Base-by-base conservation (phyloP, 2,113 vertebrate genomes). In the Arenaria interpres region DNA sequence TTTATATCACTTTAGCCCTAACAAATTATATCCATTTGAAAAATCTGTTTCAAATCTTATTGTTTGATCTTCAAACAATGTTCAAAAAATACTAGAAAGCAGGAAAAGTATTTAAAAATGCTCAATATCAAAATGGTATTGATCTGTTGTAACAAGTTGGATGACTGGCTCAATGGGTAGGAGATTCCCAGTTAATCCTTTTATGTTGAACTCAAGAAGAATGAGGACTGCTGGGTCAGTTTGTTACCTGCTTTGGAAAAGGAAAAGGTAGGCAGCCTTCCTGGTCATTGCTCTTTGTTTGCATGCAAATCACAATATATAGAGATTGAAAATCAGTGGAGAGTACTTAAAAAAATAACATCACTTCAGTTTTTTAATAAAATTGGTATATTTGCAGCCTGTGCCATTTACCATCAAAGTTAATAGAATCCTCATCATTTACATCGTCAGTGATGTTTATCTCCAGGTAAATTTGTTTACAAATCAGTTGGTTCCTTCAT, bases 61-160 rank as follows among this genome's bases (percentile, higher is more conserved):
- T 71, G 39, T 75, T 78, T 72, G 53, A 25, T 54, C 57, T 63
- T 90, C 62, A 84, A 60, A 14, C 14, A 85, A 3, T 39, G 41
- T 16, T 85, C 15, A 46, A 85, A 88, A 75, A 30, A 4, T 37
- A 32, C 10, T 41, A 22, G 19, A 82, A 90, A 54, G 3, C 10
- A 35, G 50, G 11, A 71, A n/a, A 20, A 53, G 0, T 21, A 45
- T 75, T 57, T 66, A 25, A 79, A 89, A 72, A 51, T n/a, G 50
- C 5, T 45, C 68, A 2, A 6, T 67, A 39, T 67, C 1, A 39
- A 67, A 90, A 75, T 46, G 4, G 0, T 17, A 2, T 19, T 17
- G 8, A 20, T 41, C 11, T 84, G 9, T 63, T 64, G 28, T 66
- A 56, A 66, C 17, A 32, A 57, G 6, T 16, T 69, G 28, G 8